Evolutionary conservation across 2,113 vertebrate genomes (phyloP).

Genomic region (Colinus virginianus): DNA sequence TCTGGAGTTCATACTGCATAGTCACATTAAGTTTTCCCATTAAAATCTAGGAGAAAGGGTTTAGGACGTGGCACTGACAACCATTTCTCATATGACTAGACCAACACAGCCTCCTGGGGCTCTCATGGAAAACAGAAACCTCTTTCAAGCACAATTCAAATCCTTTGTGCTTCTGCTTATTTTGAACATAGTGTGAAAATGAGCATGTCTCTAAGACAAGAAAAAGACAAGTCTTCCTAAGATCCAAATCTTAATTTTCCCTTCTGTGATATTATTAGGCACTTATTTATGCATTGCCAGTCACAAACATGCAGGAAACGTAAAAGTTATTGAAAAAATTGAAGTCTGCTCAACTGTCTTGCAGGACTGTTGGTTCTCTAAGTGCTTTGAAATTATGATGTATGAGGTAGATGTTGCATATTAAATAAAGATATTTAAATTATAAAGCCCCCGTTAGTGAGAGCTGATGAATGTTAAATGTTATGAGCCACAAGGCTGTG

Average conservation of each 20-base stretch:
- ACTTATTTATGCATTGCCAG: slow-evolving; percentile 76
- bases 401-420: slow-evolving; percentile 89
- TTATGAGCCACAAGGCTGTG: slow-evolving; percentile 76
- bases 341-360: slow-evolving; percentile 78
- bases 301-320: slow-evolving; percentile 75
- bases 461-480: slow-evolving; percentile 85
- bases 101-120: not conserved
- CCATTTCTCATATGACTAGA: not conserved
- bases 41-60: not conserved
- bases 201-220: slow-evolving; percentile 3
- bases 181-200: not conserved
- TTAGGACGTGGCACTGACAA: not conserved
- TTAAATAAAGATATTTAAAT: slow-evolving; percentile 93
- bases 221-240: slow-evolving; percentile 10
- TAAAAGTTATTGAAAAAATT: slow-evolving; percentile 81
- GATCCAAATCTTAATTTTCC: slow-evolving; percentile 61
- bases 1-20: not conserved
- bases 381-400: slow-evolving; percentile 99
- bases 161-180: not conserved
- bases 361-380: slow-evolving; percentile 85
- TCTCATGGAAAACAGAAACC: not conserved
- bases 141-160: not conserved
- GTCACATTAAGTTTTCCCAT: not conserved
- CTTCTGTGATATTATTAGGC: slow-evolving; percentile 67
- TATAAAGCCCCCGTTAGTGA: slow-evolving; percentile 87